These are phyloP conservation scores for Petrocephalus microphthalmus DNA, from an alignment of 2,113 vertebrate species.

Conservation along the genomic window DNA sequence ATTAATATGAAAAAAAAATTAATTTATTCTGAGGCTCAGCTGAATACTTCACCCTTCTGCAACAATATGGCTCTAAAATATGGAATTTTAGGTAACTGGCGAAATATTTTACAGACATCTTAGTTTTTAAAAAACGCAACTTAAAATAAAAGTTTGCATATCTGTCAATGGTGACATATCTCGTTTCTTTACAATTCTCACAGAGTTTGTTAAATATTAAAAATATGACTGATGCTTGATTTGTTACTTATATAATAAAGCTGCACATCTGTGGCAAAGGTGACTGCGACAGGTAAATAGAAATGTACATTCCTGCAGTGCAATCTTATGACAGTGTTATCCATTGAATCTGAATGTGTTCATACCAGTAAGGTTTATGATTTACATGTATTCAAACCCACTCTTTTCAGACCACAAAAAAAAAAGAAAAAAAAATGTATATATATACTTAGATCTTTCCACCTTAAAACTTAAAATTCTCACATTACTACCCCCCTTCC, in stretches of 20 bases:
- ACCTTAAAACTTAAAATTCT: constrained; percentile 14
- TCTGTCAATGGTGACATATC: constrained; percentile 36
- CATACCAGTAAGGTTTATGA: constrained; percentile 58
- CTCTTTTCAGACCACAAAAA: constrained; percentile 35
- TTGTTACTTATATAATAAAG: constrained; percentile 30
- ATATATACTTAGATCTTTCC: constrained; percentile 17
- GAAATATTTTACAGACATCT: constrained; percentile 24
- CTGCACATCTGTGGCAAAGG: constrained; percentile 34
- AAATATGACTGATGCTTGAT: constrained; percentile 17
- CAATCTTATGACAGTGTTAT: constrained; percentile 41
- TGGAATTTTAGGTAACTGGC: constrained; percentile 29
- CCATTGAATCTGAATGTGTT: constrained; percentile 36
- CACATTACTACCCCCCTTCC: constrained; percentile 22
- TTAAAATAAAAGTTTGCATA: constrained; percentile 50
- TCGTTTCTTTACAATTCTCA: constrained; percentile 28
- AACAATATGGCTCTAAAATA: constrained; percentile 54
- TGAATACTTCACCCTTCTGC: constrained; percentile 49
- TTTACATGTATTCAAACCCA: constrained; percentile 32
- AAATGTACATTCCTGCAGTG: constrained; percentile 44
- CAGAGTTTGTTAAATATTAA: constrained; percentile 22
- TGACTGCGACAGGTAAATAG: constrained; percentile 34
- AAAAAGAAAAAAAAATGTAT: constrained; percentile 13
- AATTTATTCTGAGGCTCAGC: constrained; percentile 56
- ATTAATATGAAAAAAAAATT: constrained; percentile 11
- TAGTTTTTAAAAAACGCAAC: constrained; percentile 19